Conservation (phyloP, 2,888 invertebrate genomes). For the Oscheius myriophilus region DNA sequence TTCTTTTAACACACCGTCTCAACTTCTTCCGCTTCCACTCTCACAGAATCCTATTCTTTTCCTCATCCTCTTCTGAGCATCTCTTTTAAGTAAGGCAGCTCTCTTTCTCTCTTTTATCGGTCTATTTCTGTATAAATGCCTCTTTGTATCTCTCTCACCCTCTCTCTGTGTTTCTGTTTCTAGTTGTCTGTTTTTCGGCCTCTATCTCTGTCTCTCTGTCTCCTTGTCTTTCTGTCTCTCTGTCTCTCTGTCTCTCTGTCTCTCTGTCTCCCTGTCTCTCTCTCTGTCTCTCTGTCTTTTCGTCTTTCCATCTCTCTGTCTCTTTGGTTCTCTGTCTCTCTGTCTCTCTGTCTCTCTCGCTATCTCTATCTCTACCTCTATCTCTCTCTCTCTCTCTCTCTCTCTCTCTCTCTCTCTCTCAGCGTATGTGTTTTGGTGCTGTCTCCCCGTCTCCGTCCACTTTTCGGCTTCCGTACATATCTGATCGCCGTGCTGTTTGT, state of each 20-base stretch:
- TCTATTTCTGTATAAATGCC: too few relatives aligned
- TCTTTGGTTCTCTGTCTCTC: background rate
- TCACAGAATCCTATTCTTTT: conserved; percentile 12
- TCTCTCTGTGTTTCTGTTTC: background rate
- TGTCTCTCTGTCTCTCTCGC: background rate
- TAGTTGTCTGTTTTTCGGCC: too few relatives aligned
- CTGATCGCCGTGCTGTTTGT: too few relatives aligned
- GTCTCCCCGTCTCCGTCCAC: too few relatives aligned
- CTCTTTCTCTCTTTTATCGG: too few relatives aligned
- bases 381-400: too few relatives aligned
- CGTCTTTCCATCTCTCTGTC: too few relatives aligned
- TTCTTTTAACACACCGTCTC: conserved; percentile 17
- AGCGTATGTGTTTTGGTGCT: too few relatives aligned
- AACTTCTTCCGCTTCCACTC: background rate
- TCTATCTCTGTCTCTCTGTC: conserved; percentile 15
- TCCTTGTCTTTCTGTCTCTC: conserved; percentile 2
- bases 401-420: conserved; percentile 21
- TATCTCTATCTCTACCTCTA: too few relatives aligned
- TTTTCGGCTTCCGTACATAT: too few relatives aligned
- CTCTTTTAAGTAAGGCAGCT: too few relatives aligned
- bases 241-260: conserved; percentile 10
- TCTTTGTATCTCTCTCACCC: too few relatives aligned
- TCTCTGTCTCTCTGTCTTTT: conserved; percentile 9
- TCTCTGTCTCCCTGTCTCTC: conserved; percentile 4
- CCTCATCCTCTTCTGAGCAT: conserved; percentile 23